Conservation (phyloP, 2,113 vertebrate genomes). For the Anser cygnoides region DNA sequence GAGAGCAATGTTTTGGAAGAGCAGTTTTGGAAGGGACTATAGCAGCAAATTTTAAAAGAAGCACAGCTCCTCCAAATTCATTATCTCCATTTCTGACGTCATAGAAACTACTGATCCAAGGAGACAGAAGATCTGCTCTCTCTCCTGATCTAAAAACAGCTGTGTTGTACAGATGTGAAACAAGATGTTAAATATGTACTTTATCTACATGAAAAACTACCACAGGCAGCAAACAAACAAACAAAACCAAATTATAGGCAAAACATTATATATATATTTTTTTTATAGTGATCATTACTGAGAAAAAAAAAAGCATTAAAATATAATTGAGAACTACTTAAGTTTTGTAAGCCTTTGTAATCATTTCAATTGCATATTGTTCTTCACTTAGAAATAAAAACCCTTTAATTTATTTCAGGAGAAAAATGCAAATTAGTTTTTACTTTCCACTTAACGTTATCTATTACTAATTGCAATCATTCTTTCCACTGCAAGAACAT, state of each 20-base stretch:
- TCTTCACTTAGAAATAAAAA: background rate
- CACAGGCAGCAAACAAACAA: slow-evolving; percentile 1
- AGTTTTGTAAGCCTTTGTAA: slow-evolving; percentile 24
- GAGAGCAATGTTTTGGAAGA: background rate
- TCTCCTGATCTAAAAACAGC: background rate
- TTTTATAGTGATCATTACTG: background rate
- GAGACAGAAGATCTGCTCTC: background rate
- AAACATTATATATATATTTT: background rate
- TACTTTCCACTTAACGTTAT: slow-evolving; percentile 16
- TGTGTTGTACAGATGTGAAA: slow-evolving; percentile 14
- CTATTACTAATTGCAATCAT: slow-evolving; percentile 40
- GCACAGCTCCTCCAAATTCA: background rate
- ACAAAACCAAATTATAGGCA: background rate
- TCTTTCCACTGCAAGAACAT: slow-evolving; percentile 26
- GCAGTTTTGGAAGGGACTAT: background rate
- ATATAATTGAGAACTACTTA: slow-evolving; percentile 16
- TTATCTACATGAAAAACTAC: background rate
- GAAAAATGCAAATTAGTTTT: slow-evolving; percentile 4
- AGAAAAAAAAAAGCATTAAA: background rate
- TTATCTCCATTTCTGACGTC: background rate
- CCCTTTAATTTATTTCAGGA: slow-evolving; percentile 22
- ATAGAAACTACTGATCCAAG: background rate
- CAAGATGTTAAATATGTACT: slow-evolving; percentile 40
- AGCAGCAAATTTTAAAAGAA: slow-evolving; percentile 6
- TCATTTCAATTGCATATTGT: background rate